A percentile compares a stretch with the other conserved stretches of the same genome.
These are phyloP conservation scores for Elephantulus edwardii DNA, from an alignment of 2,113 vertebrate genomes.

Conservation along the genomic window DNA sequence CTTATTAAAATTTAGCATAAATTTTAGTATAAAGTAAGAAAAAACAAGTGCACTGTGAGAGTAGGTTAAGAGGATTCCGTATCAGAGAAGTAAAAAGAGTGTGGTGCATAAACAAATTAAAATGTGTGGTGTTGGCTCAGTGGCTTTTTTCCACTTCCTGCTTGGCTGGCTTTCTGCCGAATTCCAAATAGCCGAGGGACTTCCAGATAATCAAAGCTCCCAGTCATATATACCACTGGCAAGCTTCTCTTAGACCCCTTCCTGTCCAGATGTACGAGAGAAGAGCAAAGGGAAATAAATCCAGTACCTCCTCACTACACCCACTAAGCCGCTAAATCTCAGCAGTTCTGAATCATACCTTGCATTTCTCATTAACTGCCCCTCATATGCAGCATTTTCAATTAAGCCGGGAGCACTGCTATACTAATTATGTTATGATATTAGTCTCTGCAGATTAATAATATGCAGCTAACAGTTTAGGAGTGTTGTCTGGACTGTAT, in stretches of 20 bases:
- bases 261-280: constrained; percentile 73
- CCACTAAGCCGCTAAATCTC: constrained; percentile 73
- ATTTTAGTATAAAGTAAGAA: not conserved
- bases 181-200: constrained; percentile 59
- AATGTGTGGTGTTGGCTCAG: not conserved
- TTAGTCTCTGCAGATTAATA: constrained; percentile 84
- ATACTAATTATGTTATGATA: constrained; percentile 83
- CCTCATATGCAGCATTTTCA: constrained; percentile 81
- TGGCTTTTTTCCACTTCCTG: constrained; percentile 51
- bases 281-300: constrained; percentile 70
- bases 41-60: constrained; percentile 13
- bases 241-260: constrained; percentile 68
- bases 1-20: constrained; percentile 17
- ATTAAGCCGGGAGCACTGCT: constrained; percentile 81
- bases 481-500: constrained; percentile 72
- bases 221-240: constrained; percentile 27
- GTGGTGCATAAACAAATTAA: constrained; percentile 14
- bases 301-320: constrained; percentile 64
- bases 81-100: constrained; percentile 39
- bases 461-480: constrained; percentile 77
- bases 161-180: constrained; percentile 47
- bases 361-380: constrained; percentile 84
- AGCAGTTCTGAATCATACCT: constrained; percentile 81
- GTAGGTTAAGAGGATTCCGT: constrained; percentile 36
- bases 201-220: constrained; percentile 65